Base-by-base conservation (phyloP, 2,797 vertebrate species). In the Arremon aurantiirostris region DNA sequence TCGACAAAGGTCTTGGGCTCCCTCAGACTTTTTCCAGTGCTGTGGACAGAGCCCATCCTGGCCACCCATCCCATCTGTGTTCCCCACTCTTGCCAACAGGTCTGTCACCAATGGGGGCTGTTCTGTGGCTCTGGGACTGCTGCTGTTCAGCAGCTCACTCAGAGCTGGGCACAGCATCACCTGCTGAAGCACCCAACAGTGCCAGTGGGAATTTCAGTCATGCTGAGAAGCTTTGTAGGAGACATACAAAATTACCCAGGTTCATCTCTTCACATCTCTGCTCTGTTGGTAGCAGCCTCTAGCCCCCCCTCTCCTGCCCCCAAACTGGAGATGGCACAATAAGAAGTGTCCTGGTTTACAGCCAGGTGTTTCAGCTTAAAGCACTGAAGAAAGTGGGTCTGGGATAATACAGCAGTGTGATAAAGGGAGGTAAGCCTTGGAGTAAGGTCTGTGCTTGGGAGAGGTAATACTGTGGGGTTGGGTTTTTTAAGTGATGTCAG, bases 11-110 rank as follows among this genome's bases (percentile, higher is more conserved):
- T 34, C 63, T 56, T 41, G 46, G 14, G 22, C 24, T 72, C 19
- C 78, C 72, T 81, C 66, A 35, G 72, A 16, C 0, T 0, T 30
- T 39, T 42, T 37, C 12, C 49, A n/a, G 44, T 0, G 2, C 56
- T 44, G 39, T 65, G 22, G 15, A 65, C 0, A 4, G 47, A 39
- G 42, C 13, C 24, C 32, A 5, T 6, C 13, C 27, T 1, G 4
- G 42, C 28, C 14, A 41, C 8, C 2, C 23, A 59, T 52, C 28
- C 32, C 23, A 8, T 34, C 37, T 44, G 46, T 0, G 5, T 14
- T 17, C 34, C 34, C 28, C 3, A 1, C 0, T 0, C 59, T 11
- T 1, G 2, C 35, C 47, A 47, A 2, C 1, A 0, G 1, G 53
- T 15, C 61, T 19, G 4, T 28, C 4, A 3, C 30, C 42, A 24